phyloP scores from a whole-genome alignment of 2,888 invertebrate genomes.

The Allygus modestus region DNA sequence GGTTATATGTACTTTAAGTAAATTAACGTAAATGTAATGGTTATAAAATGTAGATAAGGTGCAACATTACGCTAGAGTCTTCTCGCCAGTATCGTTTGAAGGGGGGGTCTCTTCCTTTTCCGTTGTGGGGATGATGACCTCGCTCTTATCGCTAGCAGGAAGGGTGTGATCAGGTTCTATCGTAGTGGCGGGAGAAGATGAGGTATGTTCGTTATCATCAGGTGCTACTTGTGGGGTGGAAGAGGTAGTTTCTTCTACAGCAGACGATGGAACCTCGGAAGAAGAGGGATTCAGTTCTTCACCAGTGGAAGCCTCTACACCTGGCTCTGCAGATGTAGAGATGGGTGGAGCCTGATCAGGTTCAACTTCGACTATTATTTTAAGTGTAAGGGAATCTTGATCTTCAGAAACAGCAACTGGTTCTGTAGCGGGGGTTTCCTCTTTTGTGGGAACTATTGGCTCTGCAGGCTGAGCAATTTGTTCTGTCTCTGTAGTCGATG shows the following conservation, averaged over 20 bases:
- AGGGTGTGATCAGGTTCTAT: neutral
- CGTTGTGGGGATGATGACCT: neutral
- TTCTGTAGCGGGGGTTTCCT: neutral
- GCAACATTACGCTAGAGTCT: constrained; percentile 28
- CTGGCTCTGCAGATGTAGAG: neutral
- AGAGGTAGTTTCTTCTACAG: neutral
- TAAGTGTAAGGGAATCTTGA: neutral
- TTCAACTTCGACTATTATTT: constrained; percentile 11
- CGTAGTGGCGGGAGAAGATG: neutral
- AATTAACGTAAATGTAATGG: too few relatives aligned
- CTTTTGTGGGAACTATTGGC: neutral
- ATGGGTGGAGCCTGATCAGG: neutral
- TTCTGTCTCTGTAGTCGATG: neutral
- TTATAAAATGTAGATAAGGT: neutral
- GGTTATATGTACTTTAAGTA: too few relatives aligned
- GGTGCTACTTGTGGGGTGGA: neutral
- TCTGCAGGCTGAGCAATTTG: neutral
- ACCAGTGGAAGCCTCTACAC: neutral
- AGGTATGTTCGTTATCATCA: neutral
- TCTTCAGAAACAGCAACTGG: neutral
- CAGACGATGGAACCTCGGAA: neutral
- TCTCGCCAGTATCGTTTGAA: constrained; percentile 45
- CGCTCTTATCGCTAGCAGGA: neutral
- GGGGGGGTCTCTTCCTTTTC: constrained; percentile 11
- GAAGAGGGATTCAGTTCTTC: neutral